These are phyloP conservation scores for Pseudochromis fuscus DNA, from an alignment of 2,797 vertebrate species.

Conservation along the genomic window DNA sequence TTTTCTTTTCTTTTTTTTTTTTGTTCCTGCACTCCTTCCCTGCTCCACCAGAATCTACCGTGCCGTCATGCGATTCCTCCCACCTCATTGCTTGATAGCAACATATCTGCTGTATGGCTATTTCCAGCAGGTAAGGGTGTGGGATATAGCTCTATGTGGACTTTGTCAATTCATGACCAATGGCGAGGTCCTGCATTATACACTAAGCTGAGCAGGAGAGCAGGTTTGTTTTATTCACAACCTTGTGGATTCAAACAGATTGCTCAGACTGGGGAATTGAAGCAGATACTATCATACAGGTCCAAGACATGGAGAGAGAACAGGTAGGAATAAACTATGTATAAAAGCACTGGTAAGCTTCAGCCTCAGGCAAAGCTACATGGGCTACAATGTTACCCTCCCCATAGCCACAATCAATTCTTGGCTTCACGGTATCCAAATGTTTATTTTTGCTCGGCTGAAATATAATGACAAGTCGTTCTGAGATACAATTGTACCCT, in stretches of 20 bases:
- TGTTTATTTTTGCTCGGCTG: slow-evolving; percentile 82
- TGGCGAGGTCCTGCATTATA: slow-evolving; percentile 86
- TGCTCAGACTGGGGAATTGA: slow-evolving; percentile 82
- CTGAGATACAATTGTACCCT: slow-evolving; percentile 75
- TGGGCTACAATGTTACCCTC: slow-evolving; percentile 79
- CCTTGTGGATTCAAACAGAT: slow-evolving; percentile 84
- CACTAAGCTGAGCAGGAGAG: slow-evolving; percentile 82
- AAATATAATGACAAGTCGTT: slow-evolving; percentile 80
- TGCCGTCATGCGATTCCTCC: slow-evolving; percentile 57
- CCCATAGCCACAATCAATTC: slow-evolving; percentile 85
- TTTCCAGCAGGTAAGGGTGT: slow-evolving; percentile 81
- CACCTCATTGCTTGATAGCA: slow-evolving; percentile 64
- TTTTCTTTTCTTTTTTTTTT: no score
- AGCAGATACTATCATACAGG: slow-evolving; percentile 81
- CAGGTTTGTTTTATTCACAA: slow-evolving; percentile 87
- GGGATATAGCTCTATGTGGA: slow-evolving; percentile 79
- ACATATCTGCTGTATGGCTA: slow-evolving; percentile 71
- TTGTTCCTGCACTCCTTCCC: no score
- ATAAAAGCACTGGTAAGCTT: slow-evolving; percentile 85
- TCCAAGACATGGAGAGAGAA: slow-evolving; percentile 83
- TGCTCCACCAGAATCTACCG: slow-evolving; percentile 35
- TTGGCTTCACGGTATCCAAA: slow-evolving; percentile 81
- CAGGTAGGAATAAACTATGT: slow-evolving; percentile 86
- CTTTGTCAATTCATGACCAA: slow-evolving; percentile 87
- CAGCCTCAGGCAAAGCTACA: slow-evolving; percentile 81